Conservation (phyloP, 2,797 vertebrate species). For the Adrianichthys oophorus region DNA sequence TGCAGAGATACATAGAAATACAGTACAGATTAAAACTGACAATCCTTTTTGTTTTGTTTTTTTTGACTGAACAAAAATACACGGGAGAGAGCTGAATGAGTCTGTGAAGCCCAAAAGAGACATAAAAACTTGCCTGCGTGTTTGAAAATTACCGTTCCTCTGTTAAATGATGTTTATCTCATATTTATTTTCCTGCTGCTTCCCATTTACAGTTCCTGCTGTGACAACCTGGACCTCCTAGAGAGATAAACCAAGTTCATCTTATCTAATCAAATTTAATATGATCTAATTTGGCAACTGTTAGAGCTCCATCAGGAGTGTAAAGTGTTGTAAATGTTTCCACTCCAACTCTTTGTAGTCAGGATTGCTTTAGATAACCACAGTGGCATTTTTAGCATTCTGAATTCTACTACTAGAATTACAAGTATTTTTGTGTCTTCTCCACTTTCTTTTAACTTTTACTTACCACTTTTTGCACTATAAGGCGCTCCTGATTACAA, state of each 20-base stretch:
- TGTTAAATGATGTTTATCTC: conserved; percentile 31
- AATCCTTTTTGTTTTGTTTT: background rate
- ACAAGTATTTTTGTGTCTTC: too few species aligned
- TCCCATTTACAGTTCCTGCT: conserved; percentile 41
- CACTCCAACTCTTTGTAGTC: background rate
- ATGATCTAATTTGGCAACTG: conserved; percentile 30
- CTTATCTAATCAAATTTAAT: conserved; percentile 42
- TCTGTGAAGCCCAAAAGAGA: conserved; percentile 20
- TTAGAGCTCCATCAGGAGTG: conserved; percentile 19
- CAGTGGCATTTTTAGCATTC: background rate
- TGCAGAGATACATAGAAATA: background rate
- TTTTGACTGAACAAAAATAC: conserved; percentile 3
- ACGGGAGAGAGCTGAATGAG: conserved; percentile 9
- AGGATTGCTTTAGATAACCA: background rate
- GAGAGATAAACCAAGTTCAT: conserved; percentile 38
- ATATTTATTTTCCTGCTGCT: conserved; percentile 34
- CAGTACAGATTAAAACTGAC: conserved; percentile 1
- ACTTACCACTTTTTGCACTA: too few species aligned
- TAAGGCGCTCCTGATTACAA: too few species aligned
- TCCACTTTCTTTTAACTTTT: too few species aligned
- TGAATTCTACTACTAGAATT: too few species aligned
- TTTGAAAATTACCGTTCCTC: conserved; percentile 19
- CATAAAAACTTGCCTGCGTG: conserved; percentile 7
- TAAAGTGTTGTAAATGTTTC: conserved; percentile 4
- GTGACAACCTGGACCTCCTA: conserved; percentile 36